A percentile compares a stretch with the other conserved stretches of the same genome.
These are phyloP conservation scores for Sebastes reedi DNA, from an alignment of 2,797 vertebrate genomes.

Conservation along the genomic window DNA sequence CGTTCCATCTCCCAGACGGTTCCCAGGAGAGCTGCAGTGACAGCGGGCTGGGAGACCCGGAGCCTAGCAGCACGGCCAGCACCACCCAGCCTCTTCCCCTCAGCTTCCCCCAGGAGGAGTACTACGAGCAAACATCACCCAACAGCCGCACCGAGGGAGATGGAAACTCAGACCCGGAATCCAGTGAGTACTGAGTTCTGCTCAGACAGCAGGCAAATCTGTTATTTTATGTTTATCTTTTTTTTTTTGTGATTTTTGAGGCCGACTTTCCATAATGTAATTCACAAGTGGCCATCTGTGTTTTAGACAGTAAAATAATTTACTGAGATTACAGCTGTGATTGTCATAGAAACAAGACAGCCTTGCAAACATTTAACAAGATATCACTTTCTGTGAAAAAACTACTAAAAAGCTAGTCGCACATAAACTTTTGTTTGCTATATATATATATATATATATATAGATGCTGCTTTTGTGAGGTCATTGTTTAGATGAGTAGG, in stretches of 20 bases:
- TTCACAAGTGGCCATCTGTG: conserved; percentile 49
- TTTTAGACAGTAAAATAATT: conserved; percentile 35
- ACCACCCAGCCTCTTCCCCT: conserved; percentile 89
- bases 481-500: background rate
- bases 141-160: conserved; percentile 97
- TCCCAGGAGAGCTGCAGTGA: conserved; percentile 96
- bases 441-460: background rate
- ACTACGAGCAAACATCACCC: conserved; percentile 92
- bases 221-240: background rate
- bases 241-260: background rate
- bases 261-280: background rate
- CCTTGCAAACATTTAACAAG: conserved; percentile 32
- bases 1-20: conserved; percentile 96
- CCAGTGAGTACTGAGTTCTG: conserved; percentile 86
- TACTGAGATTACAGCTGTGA: conserved; percentile 36
- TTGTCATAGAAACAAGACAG: conserved; percentile 25
- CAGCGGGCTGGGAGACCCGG: conserved; percentile 90
- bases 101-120: conserved; percentile 92
- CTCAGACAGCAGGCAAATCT: background rate
- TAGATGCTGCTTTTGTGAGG: background rate
- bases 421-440: background rate
- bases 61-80: conserved; percentile 84
- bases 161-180: conserved; percentile 98
- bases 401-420: background rate
- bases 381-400: background rate